Base-by-base conservation (phyloP, 2,113 vertebrate species). In the Chascanopsetta lugubris region DNA sequence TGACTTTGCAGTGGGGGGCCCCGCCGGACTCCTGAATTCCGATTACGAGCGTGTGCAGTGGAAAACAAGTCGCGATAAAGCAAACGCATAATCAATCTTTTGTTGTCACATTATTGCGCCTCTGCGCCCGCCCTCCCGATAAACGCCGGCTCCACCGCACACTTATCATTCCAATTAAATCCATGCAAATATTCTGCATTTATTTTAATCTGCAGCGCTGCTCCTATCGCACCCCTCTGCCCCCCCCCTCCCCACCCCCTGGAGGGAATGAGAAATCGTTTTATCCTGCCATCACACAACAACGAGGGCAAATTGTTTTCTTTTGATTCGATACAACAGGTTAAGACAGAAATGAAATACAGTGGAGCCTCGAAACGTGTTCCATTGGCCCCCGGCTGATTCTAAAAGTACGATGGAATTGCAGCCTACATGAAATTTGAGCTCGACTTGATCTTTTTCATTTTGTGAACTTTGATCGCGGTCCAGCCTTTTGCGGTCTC, bases 91-190 rank as follows among this genome's bases (percentile, higher is more conserved):
- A 86, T 88, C 38, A 29, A 32, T 67, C 67, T 61, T 76, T 77
- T 79, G 75, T 83, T 79, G 68, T 72, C 56, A 54, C 55, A 30
- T 77, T 70, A 72, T 79, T 85, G 82, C 49, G 58, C 74, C 79
- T 85, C 72, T 69, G 49, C 43, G 6, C 32, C 20, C 34, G 20
- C 50, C 26, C 24, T 18, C 29, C 63, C 54, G 61, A 82, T 75
- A 63, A 84, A 78, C 51, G 34, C 20, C 48, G 36, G 32, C 57
- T 69, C n/a, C 34, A 49, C 60, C 12, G 53, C 40, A 67, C 26
- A 72, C 59, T 77, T 82, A 79, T 79, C 61, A 64, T 67, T 83
- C 80, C 70, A 80, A 84, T 83, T 81, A 85, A 82, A 53, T 73
- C 26, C 15, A 85, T 60, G 57, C 75, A 77, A 83, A 70, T 56